A percentile compares a stretch with the other conserved stretches of the same genome.
Conservation (phyloP, 35 echinoderm and acorn worm genomes). For the Holothuria glaberrima region DNA sequence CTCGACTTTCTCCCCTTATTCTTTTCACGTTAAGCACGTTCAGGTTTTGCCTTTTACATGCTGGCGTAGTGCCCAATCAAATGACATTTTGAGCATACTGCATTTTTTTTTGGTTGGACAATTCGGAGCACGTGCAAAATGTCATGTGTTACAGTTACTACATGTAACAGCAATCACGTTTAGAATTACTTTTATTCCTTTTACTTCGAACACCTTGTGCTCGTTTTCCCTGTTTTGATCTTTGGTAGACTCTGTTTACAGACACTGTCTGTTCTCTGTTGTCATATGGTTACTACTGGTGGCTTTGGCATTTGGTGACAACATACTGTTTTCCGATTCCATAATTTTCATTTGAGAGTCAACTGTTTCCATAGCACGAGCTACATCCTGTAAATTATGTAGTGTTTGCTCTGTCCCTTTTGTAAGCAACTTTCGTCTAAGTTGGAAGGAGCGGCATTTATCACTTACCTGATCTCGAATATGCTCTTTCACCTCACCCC, state of each 20-base stretch:
- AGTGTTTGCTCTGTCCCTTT: slow-evolving; percentile 4
- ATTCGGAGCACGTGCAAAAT: not conserved
- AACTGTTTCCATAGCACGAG: not conserved
- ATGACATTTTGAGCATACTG: not conserved
- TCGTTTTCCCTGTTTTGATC: not conserved
- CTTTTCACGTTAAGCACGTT: not conserved
- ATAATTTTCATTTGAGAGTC: not conserved
- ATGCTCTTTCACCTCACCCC: not conserved
- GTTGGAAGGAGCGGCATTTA: not conserved
- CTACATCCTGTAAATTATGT: not conserved
- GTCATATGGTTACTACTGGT: not conserved
- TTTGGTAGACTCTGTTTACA: not conserved
- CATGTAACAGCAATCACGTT: not conserved
- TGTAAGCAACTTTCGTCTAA: slow-evolving; percentile 1
- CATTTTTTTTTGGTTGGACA: not conserved
- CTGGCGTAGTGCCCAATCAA: not conserved
- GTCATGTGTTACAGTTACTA: slow-evolving; percentile 5
- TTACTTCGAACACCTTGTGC: not conserved
- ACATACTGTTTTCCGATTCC: not conserved
- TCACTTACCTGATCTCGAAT: slow-evolving; percentile 5
- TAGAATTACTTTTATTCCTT: not conserved
- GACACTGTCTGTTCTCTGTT: not conserved
- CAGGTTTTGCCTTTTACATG: not conserved
- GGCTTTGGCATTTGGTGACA: not conserved
- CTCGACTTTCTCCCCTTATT: not conserved